A percentile compares a stretch with the other conserved stretches of the same genome.
Evolutionary conservation across 2,797 vertebrate species (phyloP).

Genomic region (Jordanella pulchra): DNA sequence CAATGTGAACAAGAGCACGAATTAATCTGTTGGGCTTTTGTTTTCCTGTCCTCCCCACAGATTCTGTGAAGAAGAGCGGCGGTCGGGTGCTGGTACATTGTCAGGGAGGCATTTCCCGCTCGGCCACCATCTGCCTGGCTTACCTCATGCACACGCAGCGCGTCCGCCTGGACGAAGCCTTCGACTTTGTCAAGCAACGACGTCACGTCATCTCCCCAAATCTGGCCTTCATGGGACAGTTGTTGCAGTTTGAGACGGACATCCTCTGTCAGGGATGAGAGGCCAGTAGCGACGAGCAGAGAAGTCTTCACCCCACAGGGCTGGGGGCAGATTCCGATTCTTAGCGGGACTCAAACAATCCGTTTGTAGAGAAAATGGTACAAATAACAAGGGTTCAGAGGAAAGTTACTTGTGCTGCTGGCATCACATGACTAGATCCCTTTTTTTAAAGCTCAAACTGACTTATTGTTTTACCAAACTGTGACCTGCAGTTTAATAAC

Average conservation of each 20-base stretch:
- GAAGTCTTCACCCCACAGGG: neutral
- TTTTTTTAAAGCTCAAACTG: constrained; percentile 7
- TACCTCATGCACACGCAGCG: constrained; percentile 86
- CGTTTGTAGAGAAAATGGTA: neutral
- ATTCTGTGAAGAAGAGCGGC: constrained; percentile 83
- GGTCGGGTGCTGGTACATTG: constrained; percentile 90
- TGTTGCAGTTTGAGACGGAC: constrained; percentile 88
- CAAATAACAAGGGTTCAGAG: constrained; percentile 7
- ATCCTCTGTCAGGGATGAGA: constrained; percentile 82
- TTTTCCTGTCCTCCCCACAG: constrained; percentile 63
- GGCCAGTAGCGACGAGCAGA: neutral
- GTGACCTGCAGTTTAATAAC: constrained; percentile 15
- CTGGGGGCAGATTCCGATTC: constrained; percentile 9
- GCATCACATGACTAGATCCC: constrained; percentile 29
- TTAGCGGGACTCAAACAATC: constrained; percentile 20
- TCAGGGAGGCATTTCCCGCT: constrained; percentile 89
- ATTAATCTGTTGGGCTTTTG: constrained; percentile 37
- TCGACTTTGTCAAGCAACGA: constrained; percentile 87
- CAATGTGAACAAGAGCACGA: constrained; percentile 18
- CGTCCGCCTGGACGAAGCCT: constrained; percentile 85
- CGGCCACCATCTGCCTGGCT: constrained; percentile 89
- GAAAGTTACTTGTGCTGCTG: constrained; percentile 43
- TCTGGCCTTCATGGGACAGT: constrained; percentile 89
- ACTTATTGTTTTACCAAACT: constrained; percentile 10
- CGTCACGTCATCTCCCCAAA: constrained; percentile 88